These are phyloP conservation scores for Mythimna loreyi DNA, from an alignment of 2,888 invertebrate genomes.

Conservation along the genomic window DNA sequence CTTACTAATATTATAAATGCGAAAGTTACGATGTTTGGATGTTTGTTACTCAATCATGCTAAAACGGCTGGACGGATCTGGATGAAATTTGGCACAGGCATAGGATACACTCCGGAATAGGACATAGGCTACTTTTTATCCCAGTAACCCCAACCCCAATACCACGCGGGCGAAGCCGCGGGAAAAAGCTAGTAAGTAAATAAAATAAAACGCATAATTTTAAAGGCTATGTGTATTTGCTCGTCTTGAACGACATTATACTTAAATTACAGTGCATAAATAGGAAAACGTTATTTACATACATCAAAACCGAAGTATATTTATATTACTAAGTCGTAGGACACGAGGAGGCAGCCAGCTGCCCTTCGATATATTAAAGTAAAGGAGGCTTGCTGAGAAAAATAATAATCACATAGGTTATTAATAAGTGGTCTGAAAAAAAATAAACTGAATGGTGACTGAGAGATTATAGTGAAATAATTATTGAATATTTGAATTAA, in stretches of 20 bases:
- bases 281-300: slow-evolving; percentile 88
- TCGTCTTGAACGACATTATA: slow-evolving; percentile 77
- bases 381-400: slow-evolving; percentile 53
- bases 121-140: too few species aligned
- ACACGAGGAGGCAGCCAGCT: slow-evolving; percentile 62
- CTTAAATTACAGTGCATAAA: slow-evolving; percentile 87
- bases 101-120: too few species aligned
- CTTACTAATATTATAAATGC: too few species aligned
- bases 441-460: background rate
- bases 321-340: slow-evolving; percentile 53
- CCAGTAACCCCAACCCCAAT: too few species aligned
- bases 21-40: too few species aligned
- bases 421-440: background rate
- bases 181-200: too few species aligned
- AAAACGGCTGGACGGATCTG: too few species aligned
- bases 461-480: background rate
- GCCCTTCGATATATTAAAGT: slow-evolving; percentile 46
- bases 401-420: slow-evolving; percentile 41
- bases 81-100: too few species aligned
- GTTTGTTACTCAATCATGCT: too few species aligned
- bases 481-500: too few species aligned
- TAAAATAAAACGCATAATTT: slow-evolving; percentile 75
- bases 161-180: too few species aligned
- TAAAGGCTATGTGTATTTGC: slow-evolving; percentile 81
- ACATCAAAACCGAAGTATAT: slow-evolving; percentile 62